These are phyloP conservation scores for Vollenhovia emeryi DNA, from an alignment of 1,140 invertebrate genomes.

Conservation along the genomic window DNA sequence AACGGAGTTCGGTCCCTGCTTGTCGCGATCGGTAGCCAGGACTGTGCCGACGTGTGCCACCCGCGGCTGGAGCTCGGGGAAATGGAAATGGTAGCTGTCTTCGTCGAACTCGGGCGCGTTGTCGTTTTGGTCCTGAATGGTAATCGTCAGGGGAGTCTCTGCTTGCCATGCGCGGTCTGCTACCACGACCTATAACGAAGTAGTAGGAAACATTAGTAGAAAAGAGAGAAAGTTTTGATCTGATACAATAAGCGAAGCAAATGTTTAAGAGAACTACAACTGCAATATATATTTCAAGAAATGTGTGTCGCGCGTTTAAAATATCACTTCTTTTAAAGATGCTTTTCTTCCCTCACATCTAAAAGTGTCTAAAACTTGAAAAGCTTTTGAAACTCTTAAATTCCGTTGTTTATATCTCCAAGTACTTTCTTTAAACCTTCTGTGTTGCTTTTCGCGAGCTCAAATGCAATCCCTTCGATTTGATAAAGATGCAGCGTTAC, in stretches of 20 bases:
- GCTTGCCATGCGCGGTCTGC: conserved; percentile 95
- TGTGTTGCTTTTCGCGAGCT: not conserved
- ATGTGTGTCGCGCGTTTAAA: not conserved
- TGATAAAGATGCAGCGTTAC: not conserved
- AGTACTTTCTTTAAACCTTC: not conserved
- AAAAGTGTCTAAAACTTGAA: not conserved
- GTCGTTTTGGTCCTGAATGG: conserved; percentile 98
- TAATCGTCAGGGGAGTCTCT: conserved; percentile 95
- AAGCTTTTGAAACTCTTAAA: not conserved
- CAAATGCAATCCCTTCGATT: not conserved
- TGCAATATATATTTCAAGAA: not conserved
- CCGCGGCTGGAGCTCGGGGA: conserved; percentile 93
- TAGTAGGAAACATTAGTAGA: not conserved
- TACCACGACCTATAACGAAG: conserved; percentile 83
- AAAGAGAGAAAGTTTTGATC: not conserved
- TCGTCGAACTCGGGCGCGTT: conserved; percentile 96
- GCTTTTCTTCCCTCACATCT: not conserved
- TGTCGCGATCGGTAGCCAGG: conserved; percentile 94
- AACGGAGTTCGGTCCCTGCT: conserved; percentile 97
- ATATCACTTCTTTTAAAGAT: not conserved
- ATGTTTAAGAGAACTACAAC: not conserved
- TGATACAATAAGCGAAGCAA: not conserved
- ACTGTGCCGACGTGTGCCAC: conserved; percentile 95
- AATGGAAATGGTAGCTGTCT: conserved; percentile 95
- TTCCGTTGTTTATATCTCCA: not conserved